These are phyloP conservation scores for Euzetes globulus DNA, from an alignment of 2,888 invertebrate genomes.

Conservation along the genomic window DNA sequence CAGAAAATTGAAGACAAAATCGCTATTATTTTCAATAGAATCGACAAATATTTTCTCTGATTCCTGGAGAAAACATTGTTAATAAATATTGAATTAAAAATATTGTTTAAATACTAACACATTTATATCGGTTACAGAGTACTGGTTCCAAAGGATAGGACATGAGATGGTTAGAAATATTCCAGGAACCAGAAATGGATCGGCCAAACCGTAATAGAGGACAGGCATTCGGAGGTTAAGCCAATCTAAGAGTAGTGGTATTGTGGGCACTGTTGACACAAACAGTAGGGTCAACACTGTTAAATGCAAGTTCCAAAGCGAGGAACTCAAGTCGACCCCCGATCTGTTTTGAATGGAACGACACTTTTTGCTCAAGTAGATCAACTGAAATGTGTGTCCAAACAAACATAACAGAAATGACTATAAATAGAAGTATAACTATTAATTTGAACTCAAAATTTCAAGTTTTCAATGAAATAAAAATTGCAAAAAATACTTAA, in stretches of 20 bases:
- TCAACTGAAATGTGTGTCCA: background rate
- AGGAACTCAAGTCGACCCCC: background rate
- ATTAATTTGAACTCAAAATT: background rate
- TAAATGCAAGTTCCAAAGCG: background rate
- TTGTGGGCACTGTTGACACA: slow-evolving; percentile 3
- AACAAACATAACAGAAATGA: background rate
- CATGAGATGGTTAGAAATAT: background rate
- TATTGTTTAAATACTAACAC: background rate
- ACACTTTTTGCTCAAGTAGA: slow-evolving; percentile 13
- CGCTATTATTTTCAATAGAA: background rate
- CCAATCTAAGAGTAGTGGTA: slow-evolving; percentile 20
- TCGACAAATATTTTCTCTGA: background rate
- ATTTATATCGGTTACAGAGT: background rate
- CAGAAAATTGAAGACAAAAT: background rate
- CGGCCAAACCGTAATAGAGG: background rate
- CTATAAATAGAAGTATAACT: background rate
- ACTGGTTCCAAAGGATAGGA: slow-evolving; percentile 12
- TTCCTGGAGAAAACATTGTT: background rate
- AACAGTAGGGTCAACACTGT: slow-evolving; percentile 1
- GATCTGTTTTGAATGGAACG: background rate
- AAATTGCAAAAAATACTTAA: too few species aligned
- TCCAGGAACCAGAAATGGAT: background rate
- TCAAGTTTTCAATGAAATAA: too few species aligned
- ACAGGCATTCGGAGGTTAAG: background rate
- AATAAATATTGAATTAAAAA: background rate